phyloP scores from a whole-genome alignment of 2,113 vertebrate genomes.

The Sciurus niger region DNA sequence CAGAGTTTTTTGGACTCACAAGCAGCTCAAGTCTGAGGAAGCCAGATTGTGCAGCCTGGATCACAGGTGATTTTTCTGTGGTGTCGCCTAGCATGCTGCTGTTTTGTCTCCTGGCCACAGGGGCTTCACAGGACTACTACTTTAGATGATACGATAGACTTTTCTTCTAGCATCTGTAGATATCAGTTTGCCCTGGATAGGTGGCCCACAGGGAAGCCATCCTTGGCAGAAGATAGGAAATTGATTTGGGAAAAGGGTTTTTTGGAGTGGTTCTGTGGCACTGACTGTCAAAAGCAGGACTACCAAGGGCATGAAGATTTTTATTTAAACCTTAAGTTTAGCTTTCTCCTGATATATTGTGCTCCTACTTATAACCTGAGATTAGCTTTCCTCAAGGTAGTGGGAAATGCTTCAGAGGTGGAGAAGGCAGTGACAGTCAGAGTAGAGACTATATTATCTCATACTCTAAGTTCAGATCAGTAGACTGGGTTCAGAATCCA shows the following conservation, averaged over 20 bases:
- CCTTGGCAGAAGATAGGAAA: not conserved
- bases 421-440: not conserved
- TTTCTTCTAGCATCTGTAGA: not conserved
- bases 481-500: no score
- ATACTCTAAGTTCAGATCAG: not conserved
- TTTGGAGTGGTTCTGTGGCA: not conserved
- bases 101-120: not conserved
- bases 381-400: not conserved
- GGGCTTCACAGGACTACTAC: not conserved
- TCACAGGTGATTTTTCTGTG: not conserved
- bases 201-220: no score
- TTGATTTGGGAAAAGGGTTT: not conserved
- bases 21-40: not conserved
- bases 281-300: not conserved
- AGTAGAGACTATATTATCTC: not conserved
- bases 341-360: not conserved
- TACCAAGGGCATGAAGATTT: not conserved
- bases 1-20: not conserved
- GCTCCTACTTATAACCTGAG: not conserved
- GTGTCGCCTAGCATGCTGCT: not conserved
- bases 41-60: not conserved
- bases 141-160: not conserved
- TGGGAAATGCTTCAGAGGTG: not conserved
- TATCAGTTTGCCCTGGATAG: not conserved
- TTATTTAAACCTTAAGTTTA: not conserved